These are phyloP conservation scores for Cantharis nigra DNA, from an alignment of 2,888 invertebrate species.

Conservation along the genomic window DNA sequence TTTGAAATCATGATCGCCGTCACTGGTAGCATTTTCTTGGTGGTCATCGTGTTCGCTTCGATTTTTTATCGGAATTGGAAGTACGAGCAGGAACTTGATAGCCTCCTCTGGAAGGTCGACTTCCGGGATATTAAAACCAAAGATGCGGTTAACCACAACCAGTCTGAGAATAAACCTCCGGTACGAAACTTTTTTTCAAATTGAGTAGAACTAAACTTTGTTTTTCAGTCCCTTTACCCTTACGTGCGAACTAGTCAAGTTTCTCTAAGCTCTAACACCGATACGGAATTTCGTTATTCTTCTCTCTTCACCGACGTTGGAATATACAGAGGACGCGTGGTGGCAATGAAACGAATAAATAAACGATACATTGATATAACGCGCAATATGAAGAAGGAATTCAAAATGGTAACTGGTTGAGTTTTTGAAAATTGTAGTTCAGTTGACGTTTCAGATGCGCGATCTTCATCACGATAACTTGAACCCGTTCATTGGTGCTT, in stretches of 20 bases:
- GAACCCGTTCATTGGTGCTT: slow-evolving; percentile 90
- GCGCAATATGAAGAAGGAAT: slow-evolving; percentile 88
- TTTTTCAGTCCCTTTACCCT: slow-evolving; percentile 61
- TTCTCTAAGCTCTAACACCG: slow-evolving; percentile 89
- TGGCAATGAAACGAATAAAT: slow-evolving; percentile 83
- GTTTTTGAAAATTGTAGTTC: background rate
- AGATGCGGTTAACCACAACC: slow-evolving; percentile 56
- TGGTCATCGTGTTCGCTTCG: slow-evolving; percentile 73
- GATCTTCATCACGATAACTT: slow-evolving; percentile 91
- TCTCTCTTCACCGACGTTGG: slow-evolving; percentile 91
- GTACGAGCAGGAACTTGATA: slow-evolving; percentile 92
- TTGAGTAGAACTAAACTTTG: background rate
- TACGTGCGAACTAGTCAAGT: slow-evolving; percentile 84
- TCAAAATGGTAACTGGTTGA: slow-evolving; percentile 74
- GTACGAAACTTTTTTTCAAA: background rate
- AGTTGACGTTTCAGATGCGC: slow-evolving; percentile 67
- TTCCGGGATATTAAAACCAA: slow-evolving; percentile 84
- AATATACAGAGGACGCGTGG: slow-evolving; percentile 83
- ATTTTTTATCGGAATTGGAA: slow-evolving; percentile 89
- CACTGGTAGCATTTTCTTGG: slow-evolving; percentile 73
- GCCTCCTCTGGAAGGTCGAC: slow-evolving; percentile 92
- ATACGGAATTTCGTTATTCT: slow-evolving; percentile 87
- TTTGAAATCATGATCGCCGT: slow-evolving; percentile 82
- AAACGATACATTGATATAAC: slow-evolving; percentile 88
- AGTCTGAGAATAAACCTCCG: slow-evolving; percentile 43